Evolutionary conservation across 2,888 invertebrate genomes (phyloP).

Genomic region (Scelioninae gen. 1): DNA sequence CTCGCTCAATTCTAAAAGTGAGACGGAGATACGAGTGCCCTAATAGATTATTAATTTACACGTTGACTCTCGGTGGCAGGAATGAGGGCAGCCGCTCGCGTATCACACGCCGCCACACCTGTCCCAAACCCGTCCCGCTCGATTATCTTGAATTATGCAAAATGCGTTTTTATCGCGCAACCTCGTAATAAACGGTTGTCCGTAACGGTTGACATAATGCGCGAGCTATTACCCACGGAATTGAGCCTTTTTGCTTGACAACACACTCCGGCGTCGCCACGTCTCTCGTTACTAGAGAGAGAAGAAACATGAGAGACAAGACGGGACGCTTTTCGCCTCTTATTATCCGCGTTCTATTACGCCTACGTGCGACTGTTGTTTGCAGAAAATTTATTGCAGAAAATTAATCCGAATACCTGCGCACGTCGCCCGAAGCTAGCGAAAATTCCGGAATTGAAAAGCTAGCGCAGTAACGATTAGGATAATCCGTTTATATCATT

Average conservation of each 20-base stretch:
- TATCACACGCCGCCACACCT: slow-evolving; percentile 77
- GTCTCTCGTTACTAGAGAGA: slow-evolving; percentile 36
- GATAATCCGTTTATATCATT: slow-evolving; percentile 63
- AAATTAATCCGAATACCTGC: slow-evolving; percentile 75
- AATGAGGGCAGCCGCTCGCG: slow-evolving; percentile 72
- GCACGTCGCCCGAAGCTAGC: slow-evolving; percentile 44
- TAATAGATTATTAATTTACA: slow-evolving; percentile 83
- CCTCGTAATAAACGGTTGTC: slow-evolving; percentile 83
- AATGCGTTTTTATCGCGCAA: slow-evolving; percentile 78
- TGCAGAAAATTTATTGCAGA: slow-evolving; percentile 78
- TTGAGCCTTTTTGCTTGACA: slow-evolving; percentile 78
- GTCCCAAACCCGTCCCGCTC: slow-evolving; percentile 81
- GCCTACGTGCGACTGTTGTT: slow-evolving; percentile 58
- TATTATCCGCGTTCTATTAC: slow-evolving; percentile 61
- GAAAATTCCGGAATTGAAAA: slow-evolving; percentile 61
- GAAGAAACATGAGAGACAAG: neutral
- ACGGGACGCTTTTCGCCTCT: slow-evolving; percentile 46
- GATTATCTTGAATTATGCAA: slow-evolving; percentile 84
- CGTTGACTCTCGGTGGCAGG: slow-evolving; percentile 74
- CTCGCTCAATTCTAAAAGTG: slow-evolving; percentile 28
- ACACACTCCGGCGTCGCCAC: slow-evolving; percentile 40
- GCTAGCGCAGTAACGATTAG: slow-evolving; percentile 59
- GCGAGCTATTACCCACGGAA: slow-evolving; percentile 79
- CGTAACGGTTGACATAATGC: slow-evolving; percentile 83
- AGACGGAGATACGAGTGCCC: slow-evolving; percentile 65